These are phyloP conservation scores for Crax fasciolata DNA, from an alignment of 2,797 vertebrate species.

Conservation along the genomic window DNA sequence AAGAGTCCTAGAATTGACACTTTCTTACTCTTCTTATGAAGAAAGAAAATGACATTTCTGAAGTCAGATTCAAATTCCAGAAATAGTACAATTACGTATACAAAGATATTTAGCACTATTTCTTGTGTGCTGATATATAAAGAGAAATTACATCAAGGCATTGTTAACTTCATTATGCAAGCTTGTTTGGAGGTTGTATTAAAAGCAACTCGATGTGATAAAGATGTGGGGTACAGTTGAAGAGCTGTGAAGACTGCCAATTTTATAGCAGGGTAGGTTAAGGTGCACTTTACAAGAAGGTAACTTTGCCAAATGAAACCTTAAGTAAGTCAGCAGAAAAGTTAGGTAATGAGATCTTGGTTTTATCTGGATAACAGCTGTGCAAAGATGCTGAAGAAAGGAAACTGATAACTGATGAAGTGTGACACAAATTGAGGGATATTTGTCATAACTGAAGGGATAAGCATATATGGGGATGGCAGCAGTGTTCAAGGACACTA, in stretches of 20 bases:
- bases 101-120: neutral
- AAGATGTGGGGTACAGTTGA: neutral
- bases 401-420: neutral
- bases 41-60: neutral
- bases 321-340: neutral
- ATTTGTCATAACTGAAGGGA: neutral
- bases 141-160: neutral
- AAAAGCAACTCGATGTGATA: neutral
- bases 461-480: neutral
- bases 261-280: neutral
- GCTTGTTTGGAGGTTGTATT: neutral
- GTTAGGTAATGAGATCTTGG: neutral
- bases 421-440: neutral
- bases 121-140: neutral
- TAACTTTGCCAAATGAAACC: neutral
- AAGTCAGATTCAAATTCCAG: neutral
- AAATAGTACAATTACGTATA: neutral
- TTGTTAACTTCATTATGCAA: neutral
- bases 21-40: neutral
- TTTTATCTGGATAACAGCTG: neutral
- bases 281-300: neutral
- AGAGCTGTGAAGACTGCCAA: neutral
- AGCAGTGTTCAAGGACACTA: neutral
- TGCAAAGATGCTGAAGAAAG: conserved; percentile 9
- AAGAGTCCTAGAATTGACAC: neutral